Base-by-base conservation (phyloP, 2,113 vertebrate genomes). In the Propithecus coquereli region DNA sequence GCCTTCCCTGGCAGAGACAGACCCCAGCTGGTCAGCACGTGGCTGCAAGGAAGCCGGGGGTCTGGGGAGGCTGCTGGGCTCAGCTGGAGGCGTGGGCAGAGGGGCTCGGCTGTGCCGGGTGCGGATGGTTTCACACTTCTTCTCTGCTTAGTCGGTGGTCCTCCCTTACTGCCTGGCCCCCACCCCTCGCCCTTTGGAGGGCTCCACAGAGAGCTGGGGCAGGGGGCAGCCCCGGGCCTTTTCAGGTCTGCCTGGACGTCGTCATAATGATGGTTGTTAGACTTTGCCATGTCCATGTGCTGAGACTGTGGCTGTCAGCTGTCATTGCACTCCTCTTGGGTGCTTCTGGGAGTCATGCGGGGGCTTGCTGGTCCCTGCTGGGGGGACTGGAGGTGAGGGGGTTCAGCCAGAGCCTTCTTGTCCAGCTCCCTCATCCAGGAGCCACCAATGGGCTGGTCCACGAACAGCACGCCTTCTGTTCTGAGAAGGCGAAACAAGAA, bases 281-380 rank as follows among this genome's bases (percentile, higher is more conserved):
- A 30, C 16, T 23, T 30, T 40, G 6, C 14, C 4, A 0, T 8
- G 37, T 34, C 47, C 50, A 3, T 52, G 76, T 52, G 52, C 30
- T 65, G 22, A 63, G 14, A 25, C 0, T 0, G 6, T 0, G 4
- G 80, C 57, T 57, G 34, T 34, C 37, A 4, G 40, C 77, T 18
- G 17, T 25, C 22, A 0, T 84, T 77, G 22, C 6, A 14, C 1
- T 8, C 34, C 34, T 30, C 1, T 37, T n/a, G 20, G 8, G 68
- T 27, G 14, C 65, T 32, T 50, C 30, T 50, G 16, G 37, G 12
- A 20, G 27, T 88, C 22, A 4, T 0, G 2, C 43, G 1, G 76
- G 37, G 22, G 8, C 32, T 86, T 34, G 10, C 34, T 0, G 16
- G 27, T 14, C 61, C 27, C 37, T 43, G 17, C 20, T 32, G 5